Base-by-base conservation (phyloP, 2,797 vertebrate genomes). In the Sciurus carolinensis region DNA sequence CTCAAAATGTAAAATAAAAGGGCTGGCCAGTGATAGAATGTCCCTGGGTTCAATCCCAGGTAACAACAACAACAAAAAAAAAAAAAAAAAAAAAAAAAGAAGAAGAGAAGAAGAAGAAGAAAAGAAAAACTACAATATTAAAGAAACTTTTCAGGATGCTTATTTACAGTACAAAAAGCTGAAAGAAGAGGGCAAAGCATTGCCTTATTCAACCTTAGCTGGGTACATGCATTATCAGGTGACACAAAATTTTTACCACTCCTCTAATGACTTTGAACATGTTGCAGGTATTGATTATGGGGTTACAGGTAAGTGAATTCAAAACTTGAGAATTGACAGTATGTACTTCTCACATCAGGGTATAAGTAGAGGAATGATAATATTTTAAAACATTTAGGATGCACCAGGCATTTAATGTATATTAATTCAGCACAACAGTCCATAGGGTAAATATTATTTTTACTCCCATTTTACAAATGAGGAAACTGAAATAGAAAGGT, bases 301-400 rank as follows among this genome's bases (percentile, higher is more conserved):
- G 47, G 12, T 15, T 50, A 8, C 50, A 54, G 71, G 15, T 33
- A 33, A 28, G 18, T 69, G 36, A 39, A 39, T 76, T 94, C 33
- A 5, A 54, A 88, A 18, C 30, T 7, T 0, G 33, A 87, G 71
- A 24, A 22, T 1, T 3, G 5, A 11, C 44, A 20, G 11, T 10
- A 3, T 1, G 4, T 0, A 3, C 36, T 59, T 62, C 50, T 75
- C 36, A 2, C 1, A 0, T 7, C 82, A 11, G 75, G 17, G 39
- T 6, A 22, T 50, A 20, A 20, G 83, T 30, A 10, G 4, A 77
- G 42, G 50, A 42, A 36, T 11, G 26, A 15, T 26, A 85, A n/a
- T 33, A 28, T 87, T 64, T 36, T 52, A 36, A 33, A 77, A 57
- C 81, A 47, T n/a, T 20, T 5, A 0, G 7, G 24, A 59, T 2